phyloP scores from a whole-genome alignment of 2,797 vertebrate species.

The Molossus molossus region DNA sequence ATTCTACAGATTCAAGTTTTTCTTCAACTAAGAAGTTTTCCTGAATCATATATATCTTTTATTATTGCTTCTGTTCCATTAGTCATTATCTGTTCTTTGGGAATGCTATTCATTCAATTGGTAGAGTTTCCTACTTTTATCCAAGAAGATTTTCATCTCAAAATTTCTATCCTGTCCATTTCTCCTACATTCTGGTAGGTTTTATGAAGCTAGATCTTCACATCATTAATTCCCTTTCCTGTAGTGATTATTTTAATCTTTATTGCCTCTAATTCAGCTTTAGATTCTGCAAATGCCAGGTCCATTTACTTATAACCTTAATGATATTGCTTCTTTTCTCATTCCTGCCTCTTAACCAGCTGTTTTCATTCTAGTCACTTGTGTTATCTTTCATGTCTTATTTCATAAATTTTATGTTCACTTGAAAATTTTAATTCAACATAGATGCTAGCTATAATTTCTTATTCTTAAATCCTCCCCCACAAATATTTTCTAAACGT shows the following conservation, averaged over 20 bases:
- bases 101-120: background rate
- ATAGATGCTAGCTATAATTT: background rate
- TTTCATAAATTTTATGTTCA: conserved; percentile 34
- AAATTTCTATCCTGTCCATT: conserved; percentile 29
- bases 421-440: conserved; percentile 50
- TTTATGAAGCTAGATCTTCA: conserved; percentile 20
- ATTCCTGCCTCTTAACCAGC: background rate
- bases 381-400: conserved; percentile 22
- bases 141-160: background rate
- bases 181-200: conserved; percentile 8
- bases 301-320: conserved; percentile 41
- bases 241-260: background rate
- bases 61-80: background rate
- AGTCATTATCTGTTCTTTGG: background rate
- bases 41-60: conserved; percentile 31
- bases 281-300: conserved; percentile 42
- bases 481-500: conserved; percentile 66
- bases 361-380: conserved; percentile 20
- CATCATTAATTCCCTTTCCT: conserved; percentile 1
- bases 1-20: background rate
- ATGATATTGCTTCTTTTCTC: conserved; percentile 31
- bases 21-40: conserved; percentile 43
- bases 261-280: background rate
- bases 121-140: conserved; percentile 11
- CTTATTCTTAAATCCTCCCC: background rate